Base-by-base conservation (phyloP, 2,113 vertebrate genomes). In the Sula dactylatra region DNA sequence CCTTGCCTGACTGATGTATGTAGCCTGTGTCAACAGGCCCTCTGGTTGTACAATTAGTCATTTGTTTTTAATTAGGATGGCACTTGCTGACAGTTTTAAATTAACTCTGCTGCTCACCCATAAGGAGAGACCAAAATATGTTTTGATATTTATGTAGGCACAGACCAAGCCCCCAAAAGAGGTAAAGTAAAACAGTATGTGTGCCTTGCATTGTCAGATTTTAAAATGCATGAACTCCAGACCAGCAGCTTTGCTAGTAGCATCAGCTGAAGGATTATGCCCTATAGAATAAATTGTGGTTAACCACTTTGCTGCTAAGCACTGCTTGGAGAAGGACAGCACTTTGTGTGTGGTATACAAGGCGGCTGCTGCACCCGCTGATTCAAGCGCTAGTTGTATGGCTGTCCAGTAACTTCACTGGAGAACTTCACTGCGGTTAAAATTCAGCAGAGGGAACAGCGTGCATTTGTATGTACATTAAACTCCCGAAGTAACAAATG, bases 21-120 rank as follows among this genome's bases (percentile, higher is more conserved):
- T 26, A 40, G 79, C 77, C 49, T 49, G 76, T 95, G 81, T 94
- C 81, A 52, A 59, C 93, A 73, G 64, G 77, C 88, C 74, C 76
- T 66, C 44, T 77, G 52, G 71, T 86, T 84, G 66, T 88, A 54
- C 49, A 73, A 86, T 91, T 94, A 94, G 71, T 91, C 80, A 45
- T 92, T 93, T 86, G 71, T 65, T 97, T 97, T 94, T 94, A 93
- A 93, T 90, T 93, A 90, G 71, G 71, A 72, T 69, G 82, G 56
- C 91, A 91, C 76, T 97, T 94, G 91, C 76, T 47, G 64, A 93
- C 85, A 96, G 72, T 93, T 93, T 62, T 72, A 69, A 86, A 90
- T 91, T 88, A 85, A 93, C 69, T 71, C 50, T 73, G 50, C 88
- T 92, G 86, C 55, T 95, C 64, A 74, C 31, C 55, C 90, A 8